Evolutionary conservation across 2,113 vertebrate genomes (phyloP), one percentile per base, ranked within the genome.

Genomic region (Aplodontia rufa): DNA sequence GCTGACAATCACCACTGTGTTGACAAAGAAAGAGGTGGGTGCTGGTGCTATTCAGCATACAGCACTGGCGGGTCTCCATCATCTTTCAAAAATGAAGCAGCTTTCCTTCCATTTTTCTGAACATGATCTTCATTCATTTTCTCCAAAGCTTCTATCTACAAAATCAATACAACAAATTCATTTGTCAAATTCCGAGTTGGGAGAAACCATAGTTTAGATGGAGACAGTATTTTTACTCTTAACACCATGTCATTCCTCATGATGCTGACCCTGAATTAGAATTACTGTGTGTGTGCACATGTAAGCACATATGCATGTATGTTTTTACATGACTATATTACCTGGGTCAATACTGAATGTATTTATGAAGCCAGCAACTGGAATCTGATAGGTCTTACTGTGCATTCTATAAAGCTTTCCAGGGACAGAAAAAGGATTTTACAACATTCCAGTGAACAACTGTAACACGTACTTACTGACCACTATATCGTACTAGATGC

Each of bases 51-150:
- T 97, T 98, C 98, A 78, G 98, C 72, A 76, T 55, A 96, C 74
- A 96, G 97, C 96, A 96, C 85, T 30, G 99, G 99, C 3, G 99
- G 99, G 26, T 89, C 98, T 32, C 98, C 99, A 2, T 99, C 98
- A 0, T 95, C 97, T 26, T 96, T 92, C 37, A 98, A 91, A 96
- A 98, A 98, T 0, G 96, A 94, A 45, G 98, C 98, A 2, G 96
- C 97, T 87, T 99, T 99, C 98, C 99, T 99, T 71, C 99, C 99
- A 5, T 98, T 98, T 92, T 98, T 99, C 98, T 99, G 99, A 76
- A 99, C 98, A 0, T 99, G 99, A 90, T 99, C 99, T 98, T 99
- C 99, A 53, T 99, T 99, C 95, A 98, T 98, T 98, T 99, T 99
- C 98, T 99, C 99, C 98, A 99, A 92, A 95, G 98, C 98, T 98